phyloP scores from a whole-genome alignment of 1,140 invertebrate genomes.

The Cydia strobilella region DNA sequence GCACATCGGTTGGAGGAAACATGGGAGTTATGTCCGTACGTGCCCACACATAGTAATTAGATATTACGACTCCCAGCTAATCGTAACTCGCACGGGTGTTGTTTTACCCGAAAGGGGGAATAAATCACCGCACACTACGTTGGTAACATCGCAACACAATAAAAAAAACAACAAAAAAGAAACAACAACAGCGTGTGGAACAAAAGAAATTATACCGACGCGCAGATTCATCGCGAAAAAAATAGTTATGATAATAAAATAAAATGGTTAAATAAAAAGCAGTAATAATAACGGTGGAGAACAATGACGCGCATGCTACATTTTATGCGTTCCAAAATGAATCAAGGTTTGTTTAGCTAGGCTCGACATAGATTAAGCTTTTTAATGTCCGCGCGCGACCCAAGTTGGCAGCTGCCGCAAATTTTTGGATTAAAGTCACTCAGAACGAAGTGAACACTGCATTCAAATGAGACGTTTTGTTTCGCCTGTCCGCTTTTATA shows the following conservation, averaged over 20 bases:
- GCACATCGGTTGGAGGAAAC: conserved; percentile 73
- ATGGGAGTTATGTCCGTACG: conserved; percentile 75
- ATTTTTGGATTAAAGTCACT: conserved; percentile 68
- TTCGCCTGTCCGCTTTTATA: conserved; percentile 59
- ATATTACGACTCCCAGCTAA: conserved; percentile 75
- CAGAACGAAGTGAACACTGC: conserved; percentile 62
- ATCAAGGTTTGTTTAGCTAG: conserved; percentile 72
- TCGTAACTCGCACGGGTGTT: conserved; percentile 77
- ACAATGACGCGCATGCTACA: conserved; percentile 56
- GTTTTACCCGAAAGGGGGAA: conserved; percentile 77
- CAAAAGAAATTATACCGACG: conserved; percentile 76
- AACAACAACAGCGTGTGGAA: conserved; percentile 73
- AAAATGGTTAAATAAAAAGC: conserved; percentile 75
- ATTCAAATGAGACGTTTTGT: conserved; percentile 73
- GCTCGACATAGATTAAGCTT: conserved; percentile 63
- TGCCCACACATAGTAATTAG: conserved; percentile 78
- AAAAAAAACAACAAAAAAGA: conserved; percentile 68
- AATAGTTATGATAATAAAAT: conserved; percentile 78
- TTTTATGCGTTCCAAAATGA: conserved; percentile 67
- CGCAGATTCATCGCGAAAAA: conserved; percentile 69
- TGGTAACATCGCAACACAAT: conserved; percentile 63
- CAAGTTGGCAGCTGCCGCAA: conserved; percentile 65
- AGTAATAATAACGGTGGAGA: conserved; percentile 72
- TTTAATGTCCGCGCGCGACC: conserved; percentile 58
- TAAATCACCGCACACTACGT: conserved; percentile 70